Evolutionary conservation across 2,797 vertebrate species (phyloP), one percentile per base, ranked within the genome.

Genomic region (Protosalanx chinensis): DNA sequence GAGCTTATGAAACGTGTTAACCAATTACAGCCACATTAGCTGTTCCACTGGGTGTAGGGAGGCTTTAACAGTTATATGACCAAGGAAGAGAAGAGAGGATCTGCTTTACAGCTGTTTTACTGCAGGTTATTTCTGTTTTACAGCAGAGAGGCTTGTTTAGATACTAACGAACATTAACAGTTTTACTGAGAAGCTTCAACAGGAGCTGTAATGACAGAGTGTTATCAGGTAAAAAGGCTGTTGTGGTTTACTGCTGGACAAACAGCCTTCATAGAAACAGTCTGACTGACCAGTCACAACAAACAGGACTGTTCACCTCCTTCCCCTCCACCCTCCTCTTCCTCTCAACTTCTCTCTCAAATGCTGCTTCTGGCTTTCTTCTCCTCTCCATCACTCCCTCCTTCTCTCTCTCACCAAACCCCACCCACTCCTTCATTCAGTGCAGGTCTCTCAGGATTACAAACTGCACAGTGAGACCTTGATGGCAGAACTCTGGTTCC

Each of bases 401-500:
- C 18, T 29, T 15, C 58, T 27, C n/a, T 78, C 72, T 16, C 20
- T 32, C 27, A 27, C 23, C 23, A 27, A 27, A 71, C 68, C 29
- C 56, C 64, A 67, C 65, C 29, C 56, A 15, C 74, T 76, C 61
- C 69, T 65, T 84, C 71, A 18, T 1, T 64, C 59, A 60, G 70
- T 2, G 46, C 77, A 74, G 77, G 20, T 81, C 79, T 75, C 67
- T 53, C 62, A 68, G 69, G 67, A 59, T 56, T 72, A 84, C 74
- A 76, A 72, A 81, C 72, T 81, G 75, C 53, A 23, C 29, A 56
- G 16, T 5, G 46, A 72, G 83, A 85, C 87, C 86, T 84, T 81
- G 72, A 82, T 81, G 76, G 71, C 68, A 76, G 33, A 56, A 74
- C 53, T 78, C 74, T 63, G 65, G 57, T 69, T 79, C 35, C 57